phyloP scores from a whole-genome alignment of 2,797 vertebrate genomes.

The Dryobates pubescens region DNA sequence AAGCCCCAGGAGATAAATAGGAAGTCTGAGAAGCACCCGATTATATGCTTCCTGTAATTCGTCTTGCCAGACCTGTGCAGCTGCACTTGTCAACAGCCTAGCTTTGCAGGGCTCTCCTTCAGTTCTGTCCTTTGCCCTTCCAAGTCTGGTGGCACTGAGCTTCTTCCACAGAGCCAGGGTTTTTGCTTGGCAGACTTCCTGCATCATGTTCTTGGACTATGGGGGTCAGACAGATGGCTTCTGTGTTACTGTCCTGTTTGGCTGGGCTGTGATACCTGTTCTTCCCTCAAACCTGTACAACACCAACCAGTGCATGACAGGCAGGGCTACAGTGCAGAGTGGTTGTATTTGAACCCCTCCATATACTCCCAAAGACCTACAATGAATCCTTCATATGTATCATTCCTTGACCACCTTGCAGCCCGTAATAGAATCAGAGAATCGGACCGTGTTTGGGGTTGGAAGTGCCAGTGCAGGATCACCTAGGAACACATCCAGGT shows the following conservation, averaged over 20 bases:
- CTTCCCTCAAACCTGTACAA: background rate
- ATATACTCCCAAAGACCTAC: too few species aligned
- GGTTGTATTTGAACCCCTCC: rapidly evolving
- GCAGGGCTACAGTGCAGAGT: background rate
- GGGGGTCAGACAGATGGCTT: background rate
- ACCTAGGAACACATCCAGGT: too few species aligned
- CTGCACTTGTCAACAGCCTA: background rate
- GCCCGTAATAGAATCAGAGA: too few species aligned
- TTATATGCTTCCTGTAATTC: background rate
- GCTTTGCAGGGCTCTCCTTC: background rate
- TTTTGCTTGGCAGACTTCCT: background rate
- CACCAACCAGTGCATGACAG: rapidly evolving
- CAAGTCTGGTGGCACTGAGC: background rate
- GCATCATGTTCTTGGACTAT: rapidly evolving
- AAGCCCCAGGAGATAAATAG: background rate
- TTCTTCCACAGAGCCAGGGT: background rate
- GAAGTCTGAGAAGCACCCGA: background rate
- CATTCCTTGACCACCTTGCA: rapidly evolving
- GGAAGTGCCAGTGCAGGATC: too few species aligned
- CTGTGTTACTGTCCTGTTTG: rapidly evolving
- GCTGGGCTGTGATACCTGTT: background rate
- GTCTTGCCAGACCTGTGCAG: background rate
- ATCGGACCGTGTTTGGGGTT: too few species aligned
- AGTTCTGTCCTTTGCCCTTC: background rate
- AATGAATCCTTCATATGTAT: too few species aligned